Conservation (phyloP, 35 echinoderm and acorn worm species). For the Eucidaris tribuloides region DNA sequence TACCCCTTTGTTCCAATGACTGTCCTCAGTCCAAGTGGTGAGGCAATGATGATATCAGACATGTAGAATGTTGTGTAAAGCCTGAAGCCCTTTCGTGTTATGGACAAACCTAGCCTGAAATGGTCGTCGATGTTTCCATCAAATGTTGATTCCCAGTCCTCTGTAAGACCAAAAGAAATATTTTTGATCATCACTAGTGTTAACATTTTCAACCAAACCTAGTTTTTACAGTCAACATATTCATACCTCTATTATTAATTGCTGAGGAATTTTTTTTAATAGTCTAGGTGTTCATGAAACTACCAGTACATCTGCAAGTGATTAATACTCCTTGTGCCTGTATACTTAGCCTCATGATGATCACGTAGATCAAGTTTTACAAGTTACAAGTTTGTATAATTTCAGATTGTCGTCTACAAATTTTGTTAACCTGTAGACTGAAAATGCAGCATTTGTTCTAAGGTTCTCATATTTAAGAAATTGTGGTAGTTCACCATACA, state of each 20-base stretch:
- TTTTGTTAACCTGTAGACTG: no score
- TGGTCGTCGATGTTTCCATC: conserved; percentile 95
- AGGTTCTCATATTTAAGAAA: no score
- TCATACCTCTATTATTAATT: not conserved
- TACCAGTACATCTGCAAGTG: not conserved
- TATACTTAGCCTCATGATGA: conserved; percentile 23
- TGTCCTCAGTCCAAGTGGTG: conserved; percentile 83
- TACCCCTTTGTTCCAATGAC: conserved; percentile 95
- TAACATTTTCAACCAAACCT: not conserved
- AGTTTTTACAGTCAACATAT: no score
- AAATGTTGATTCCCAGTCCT: conserved; percentile 95
- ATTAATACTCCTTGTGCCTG: not conserved
- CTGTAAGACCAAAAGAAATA: conserved; percentile 41
- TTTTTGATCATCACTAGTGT: no score
- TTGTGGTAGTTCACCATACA: no score
- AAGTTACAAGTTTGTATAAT: no score
- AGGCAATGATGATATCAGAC: conserved; percentile 97
- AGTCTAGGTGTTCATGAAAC: not conserved
- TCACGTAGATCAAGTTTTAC: no score
- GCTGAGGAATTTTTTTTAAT: not conserved
- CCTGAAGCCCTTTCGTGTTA: conserved; percentile 75
- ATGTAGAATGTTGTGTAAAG: conserved; percentile 90
- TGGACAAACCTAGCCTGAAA: conserved; percentile 80
- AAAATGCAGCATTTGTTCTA: no score
- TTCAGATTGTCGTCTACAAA: no score